phyloP scores from a whole-genome alignment of 2,113 vertebrate genomes.

The Microtus pennsylvanicus region DNA sequence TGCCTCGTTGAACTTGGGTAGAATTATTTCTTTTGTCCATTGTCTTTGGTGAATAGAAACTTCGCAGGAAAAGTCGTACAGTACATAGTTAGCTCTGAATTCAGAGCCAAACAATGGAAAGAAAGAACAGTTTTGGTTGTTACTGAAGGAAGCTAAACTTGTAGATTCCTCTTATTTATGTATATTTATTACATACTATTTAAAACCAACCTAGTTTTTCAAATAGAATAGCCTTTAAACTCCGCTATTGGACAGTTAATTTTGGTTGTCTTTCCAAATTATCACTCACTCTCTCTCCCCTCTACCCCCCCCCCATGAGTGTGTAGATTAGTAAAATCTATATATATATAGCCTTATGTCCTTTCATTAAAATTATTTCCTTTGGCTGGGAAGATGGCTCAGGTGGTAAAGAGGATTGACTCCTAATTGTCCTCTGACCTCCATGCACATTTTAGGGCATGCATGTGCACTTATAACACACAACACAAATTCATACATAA shows the following conservation, averaged over 20 bases:
- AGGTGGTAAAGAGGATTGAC: neutral
- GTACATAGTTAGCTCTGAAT: neutral
- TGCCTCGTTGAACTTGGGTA: neutral
- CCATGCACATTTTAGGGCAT: neutral
- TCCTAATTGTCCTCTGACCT: neutral
- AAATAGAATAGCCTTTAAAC: neutral
- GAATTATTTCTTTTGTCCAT: neutral
- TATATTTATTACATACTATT: conserved; percentile 8
- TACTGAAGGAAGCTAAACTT: conserved; percentile 15
- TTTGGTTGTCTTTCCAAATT: neutral
- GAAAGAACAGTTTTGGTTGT: neutral
- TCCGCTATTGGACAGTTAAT: neutral
- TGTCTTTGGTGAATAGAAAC: neutral
- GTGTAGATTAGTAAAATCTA: conserved; percentile 40
- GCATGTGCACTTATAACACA: neutral
- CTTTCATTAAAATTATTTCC: conserved; percentile 12
- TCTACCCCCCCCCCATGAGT: neutral
- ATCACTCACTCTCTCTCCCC: neutral
- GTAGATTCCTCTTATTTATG: neutral
- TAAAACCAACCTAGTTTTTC: neutral
- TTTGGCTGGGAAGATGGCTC: neutral
- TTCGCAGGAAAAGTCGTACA: neutral
- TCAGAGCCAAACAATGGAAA: conserved; percentile 16
- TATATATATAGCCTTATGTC: neutral
- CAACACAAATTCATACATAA: neutral